Evolutionary conservation across 2,113 vertebrate genomes (phyloP).

Genomic region (Eupsittula cactorum): DNA sequence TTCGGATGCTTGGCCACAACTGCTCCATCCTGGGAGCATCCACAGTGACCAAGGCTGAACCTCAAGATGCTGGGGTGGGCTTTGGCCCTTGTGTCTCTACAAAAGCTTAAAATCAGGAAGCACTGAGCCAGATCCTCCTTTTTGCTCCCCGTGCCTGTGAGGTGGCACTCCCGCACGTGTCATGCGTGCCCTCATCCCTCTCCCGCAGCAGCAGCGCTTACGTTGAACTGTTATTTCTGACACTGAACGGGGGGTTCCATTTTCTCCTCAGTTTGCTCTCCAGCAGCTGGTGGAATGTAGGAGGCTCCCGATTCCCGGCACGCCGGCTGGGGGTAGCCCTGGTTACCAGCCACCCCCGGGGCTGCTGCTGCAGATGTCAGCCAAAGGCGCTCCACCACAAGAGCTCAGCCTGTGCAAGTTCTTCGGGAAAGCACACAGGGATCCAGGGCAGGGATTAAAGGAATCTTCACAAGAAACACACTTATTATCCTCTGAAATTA

Average conservation of each 20-base stretch:
- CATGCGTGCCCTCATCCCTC: neutral
- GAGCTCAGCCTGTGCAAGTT: neutral
- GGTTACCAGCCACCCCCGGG: neutral
- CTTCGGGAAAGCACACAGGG: neutral
- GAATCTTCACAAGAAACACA: neutral
- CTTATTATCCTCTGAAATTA: neutral
- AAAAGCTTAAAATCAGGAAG: neutral
- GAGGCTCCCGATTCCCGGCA: neutral
- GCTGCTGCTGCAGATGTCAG: neutral
- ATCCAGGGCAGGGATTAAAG: neutral
- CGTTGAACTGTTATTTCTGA: neutral
- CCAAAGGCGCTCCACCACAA: neutral
- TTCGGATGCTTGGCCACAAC: neutral
- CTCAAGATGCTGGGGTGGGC: neutral
- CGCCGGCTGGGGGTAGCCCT: neutral
- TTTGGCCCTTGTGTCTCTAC: neutral
- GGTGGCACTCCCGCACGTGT: neutral
- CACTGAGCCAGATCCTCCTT: neutral
- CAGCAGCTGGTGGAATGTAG: neutral
- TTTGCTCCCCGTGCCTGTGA: neutral
- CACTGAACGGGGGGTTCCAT: neutral
- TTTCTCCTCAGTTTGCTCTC: neutral
- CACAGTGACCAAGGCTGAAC: neutral
- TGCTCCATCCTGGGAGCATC: neutral
- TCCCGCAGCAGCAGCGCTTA: neutral